Evolutionary conservation across 2,888 invertebrate species (phyloP).

Genomic region (Hirtodrosophila confusa): DNA sequence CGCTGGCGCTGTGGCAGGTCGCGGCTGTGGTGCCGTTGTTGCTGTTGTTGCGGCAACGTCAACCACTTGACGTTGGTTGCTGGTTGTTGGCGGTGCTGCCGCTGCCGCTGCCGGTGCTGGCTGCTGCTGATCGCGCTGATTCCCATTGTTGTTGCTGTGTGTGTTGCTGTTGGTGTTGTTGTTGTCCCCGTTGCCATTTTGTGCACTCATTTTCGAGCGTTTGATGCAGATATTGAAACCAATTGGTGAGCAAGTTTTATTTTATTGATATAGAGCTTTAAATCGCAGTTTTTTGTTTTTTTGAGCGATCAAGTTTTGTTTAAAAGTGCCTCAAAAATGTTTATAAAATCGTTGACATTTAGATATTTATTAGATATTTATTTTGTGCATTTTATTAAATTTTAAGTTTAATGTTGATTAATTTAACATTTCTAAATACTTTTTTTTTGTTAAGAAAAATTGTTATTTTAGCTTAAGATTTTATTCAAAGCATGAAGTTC

Average conservation of each 20-base stretch:
- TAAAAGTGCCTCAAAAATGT: not conserved
- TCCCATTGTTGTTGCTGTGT: slow-evolving; percentile 27
- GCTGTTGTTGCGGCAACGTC: slow-evolving; percentile 28
- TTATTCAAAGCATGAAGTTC: too few species aligned
- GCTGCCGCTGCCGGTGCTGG: slow-evolving; percentile 43
- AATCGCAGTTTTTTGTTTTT: too few species aligned
- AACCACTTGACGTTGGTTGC: slow-evolving; percentile 40
- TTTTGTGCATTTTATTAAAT: not conserved
- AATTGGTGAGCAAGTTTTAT: slow-evolving; percentile 11
- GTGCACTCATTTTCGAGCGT: slow-evolving; percentile 47
- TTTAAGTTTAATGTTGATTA: not conserved
- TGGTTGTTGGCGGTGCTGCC: slow-evolving; percentile 21
- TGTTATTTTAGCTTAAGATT: too few species aligned
- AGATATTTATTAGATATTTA: not conserved
- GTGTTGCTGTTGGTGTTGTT: slow-evolving; percentile 27
- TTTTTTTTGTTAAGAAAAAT: not conserved
- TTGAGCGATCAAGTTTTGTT: too few species aligned
- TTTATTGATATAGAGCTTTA: slow-evolving; percentile 4
- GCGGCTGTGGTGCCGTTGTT: slow-evolving; percentile 21
- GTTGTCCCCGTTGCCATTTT: slow-evolving; percentile 58
- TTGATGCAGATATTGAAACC: slow-evolving; percentile 33
- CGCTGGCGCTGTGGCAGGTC: slow-evolving; percentile 56
- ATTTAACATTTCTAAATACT: not conserved
- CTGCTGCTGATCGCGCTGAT: slow-evolving; percentile 37
- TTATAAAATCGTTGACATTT: slow-evolving; percentile 4